Percentiles rank a stretch among this genome's conserved stretches.
These are phyloP conservation scores for Barnardius zonarius DNA, from an alignment of 2,113 vertebrate species.

Conservation along the genomic window DNA sequence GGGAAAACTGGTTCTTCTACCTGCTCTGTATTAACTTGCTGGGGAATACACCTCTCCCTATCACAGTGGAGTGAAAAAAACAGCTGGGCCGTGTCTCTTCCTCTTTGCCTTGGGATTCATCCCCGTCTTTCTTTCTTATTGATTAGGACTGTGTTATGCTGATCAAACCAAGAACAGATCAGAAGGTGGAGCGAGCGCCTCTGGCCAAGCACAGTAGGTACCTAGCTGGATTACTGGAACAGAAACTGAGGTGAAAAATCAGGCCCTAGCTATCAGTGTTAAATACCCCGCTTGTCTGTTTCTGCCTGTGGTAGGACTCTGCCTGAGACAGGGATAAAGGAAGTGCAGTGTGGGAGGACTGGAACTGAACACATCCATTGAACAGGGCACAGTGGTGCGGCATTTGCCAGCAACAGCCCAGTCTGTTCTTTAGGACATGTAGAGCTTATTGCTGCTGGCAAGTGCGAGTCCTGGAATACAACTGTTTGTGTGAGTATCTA, in stretches of 20 bases:
- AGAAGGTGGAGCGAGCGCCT: not conserved
- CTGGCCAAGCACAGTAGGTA: not conserved
- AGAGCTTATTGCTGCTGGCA: not conserved
- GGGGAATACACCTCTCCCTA: not conserved
- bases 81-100: not conserved
- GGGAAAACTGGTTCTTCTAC: conserved; percentile 23
- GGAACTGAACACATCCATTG: not conserved
- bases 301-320: not conserved
- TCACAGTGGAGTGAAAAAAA: not conserved
- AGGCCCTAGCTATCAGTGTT: not conserved
- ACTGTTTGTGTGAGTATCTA: conserved; percentile 39
- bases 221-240: not conserved
- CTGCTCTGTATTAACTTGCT: conserved; percentile 1
- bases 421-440: not conserved
- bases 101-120: not conserved
- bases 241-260: conserved; percentile 7
- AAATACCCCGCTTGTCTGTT: not conserved
- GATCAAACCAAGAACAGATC: not conserved
- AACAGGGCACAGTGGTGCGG: not conserved
- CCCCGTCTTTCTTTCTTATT: not conserved
- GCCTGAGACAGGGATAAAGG: not conserved
- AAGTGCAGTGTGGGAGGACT: not conserved
- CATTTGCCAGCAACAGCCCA: not conserved
- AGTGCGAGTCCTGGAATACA: not conserved
- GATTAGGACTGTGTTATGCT: not conserved